These are phyloP conservation scores for Cyclopterus lumpus DNA, from an alignment of 2,797 vertebrate genomes.

Conservation along the genomic window DNA sequence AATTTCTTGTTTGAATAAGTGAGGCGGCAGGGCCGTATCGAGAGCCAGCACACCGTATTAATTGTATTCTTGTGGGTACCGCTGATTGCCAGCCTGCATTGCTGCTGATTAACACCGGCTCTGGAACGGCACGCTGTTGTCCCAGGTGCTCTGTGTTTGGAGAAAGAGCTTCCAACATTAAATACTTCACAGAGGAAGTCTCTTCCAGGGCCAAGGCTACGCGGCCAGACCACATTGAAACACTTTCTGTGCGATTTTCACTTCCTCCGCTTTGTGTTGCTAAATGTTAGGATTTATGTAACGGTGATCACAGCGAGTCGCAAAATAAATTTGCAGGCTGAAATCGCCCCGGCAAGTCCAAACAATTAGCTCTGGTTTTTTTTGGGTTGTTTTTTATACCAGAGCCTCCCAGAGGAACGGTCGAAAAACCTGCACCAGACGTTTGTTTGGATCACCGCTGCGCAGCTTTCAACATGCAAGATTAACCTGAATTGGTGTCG, in stretches of 20 bases:
- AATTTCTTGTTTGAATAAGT: slow-evolving; percentile 78
- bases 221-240: slow-evolving; percentile 80
- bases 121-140: slow-evolving; percentile 84
- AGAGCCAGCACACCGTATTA: slow-evolving; percentile 69
- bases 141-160: slow-evolving; percentile 87
- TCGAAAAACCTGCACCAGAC: slow-evolving; percentile 41
- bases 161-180: slow-evolving; percentile 82
- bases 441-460: slow-evolving; percentile 65
- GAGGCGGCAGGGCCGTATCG: slow-evolving; percentile 47
- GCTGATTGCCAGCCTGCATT: slow-evolving; percentile 78
- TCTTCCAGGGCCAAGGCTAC: slow-evolving; percentile 73
- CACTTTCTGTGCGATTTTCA: slow-evolving; percentile 75
- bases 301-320: slow-evolving; percentile 73
- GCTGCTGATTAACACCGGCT: slow-evolving; percentile 84
- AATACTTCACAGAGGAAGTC: slow-evolving; percentile 86
- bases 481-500: slow-evolving; percentile 78
- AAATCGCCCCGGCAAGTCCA: slow-evolving; percentile 53
- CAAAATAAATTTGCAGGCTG: slow-evolving; percentile 59
- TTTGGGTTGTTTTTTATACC: slow-evolving; percentile 57
- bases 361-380: slow-evolving; percentile 69
- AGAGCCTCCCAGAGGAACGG: slow-evolving; percentile 48
- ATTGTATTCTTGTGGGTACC: slow-evolving; percentile 75
- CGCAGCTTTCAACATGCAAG: slow-evolving; percentile 70
- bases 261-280: slow-evolving; percentile 78
- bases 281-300: slow-evolving; percentile 79